Evolutionary conservation across 2,888 invertebrate species (phyloP).

Genomic region (Alitta virens): DNA sequence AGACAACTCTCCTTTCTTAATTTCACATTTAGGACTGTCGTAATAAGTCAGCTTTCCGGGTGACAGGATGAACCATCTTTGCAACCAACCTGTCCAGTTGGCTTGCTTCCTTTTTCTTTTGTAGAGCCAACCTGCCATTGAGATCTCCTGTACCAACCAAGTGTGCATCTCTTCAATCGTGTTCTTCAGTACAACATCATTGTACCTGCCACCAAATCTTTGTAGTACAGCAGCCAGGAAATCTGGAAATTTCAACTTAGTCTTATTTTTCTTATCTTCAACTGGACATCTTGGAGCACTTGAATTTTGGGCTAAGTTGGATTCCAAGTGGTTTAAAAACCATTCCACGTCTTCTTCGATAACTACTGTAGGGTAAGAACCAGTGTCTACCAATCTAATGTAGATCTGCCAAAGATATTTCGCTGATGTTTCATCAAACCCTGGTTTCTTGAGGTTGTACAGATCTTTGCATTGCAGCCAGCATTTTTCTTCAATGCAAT

Average conservation of each 20-base stretch:
- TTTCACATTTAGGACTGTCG: slow-evolving; percentile 7
- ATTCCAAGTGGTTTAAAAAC: slow-evolving; percentile 24
- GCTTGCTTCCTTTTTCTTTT: slow-evolving; percentile 25
- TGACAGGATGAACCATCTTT: slow-evolving; percentile 26
- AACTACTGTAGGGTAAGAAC: slow-evolving; percentile 25
- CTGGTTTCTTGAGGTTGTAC: background rate
- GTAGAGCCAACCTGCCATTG: slow-evolving; percentile 26
- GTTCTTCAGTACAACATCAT: background rate
- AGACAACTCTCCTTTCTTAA: slow-evolving; percentile 4
- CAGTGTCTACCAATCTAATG: slow-evolving; percentile 24
- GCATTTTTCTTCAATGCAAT: slow-evolving; percentile 2
- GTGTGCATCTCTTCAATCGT: slow-evolving; percentile 25
- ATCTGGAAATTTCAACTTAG: background rate
- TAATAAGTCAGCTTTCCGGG: slow-evolving; percentile 23
- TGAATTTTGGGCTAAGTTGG: slow-evolving; percentile 4
- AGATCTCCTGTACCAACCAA: slow-evolving; percentile 29
- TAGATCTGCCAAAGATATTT: slow-evolving; percentile 26
- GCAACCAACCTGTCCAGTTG: slow-evolving; percentile 31
- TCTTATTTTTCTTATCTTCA: no score
- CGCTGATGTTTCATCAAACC: slow-evolving; percentile 5
- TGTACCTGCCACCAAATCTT: background rate
- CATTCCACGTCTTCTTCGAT: slow-evolving; percentile 18
- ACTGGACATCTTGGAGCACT: no score
- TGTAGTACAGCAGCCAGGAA: background rate
- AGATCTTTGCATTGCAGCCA: slow-evolving; percentile 1